Evolutionary conservation across 2,797 vertebrate genomes (phyloP), one percentile per base, ranked within the genome.

Genomic region (Channa striata): DNA sequence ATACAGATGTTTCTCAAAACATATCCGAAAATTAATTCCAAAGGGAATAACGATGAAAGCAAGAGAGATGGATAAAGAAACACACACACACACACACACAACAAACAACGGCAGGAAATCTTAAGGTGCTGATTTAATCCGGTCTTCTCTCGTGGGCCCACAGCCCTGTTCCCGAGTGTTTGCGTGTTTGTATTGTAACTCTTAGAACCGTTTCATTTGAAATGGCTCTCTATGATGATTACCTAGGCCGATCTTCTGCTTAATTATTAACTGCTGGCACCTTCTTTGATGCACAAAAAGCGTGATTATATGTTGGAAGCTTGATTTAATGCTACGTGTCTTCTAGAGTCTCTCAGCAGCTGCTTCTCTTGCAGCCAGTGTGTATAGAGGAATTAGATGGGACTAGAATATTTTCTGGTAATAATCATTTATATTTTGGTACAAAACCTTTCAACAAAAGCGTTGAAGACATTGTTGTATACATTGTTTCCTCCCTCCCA

Each of bases 231-330:
- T 30, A 6, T 64, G 54, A 76, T 80, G 60, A 83, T 85, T 85
- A 77, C 72, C 71, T 13, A 42, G 63, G 72, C 79, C 43, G 21
- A 70, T 74, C 69, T 60, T 69, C 36, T 60, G 71, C 68, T 68
- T 88, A 78, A 89, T 89, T 83, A 88, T 81, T 78, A 68, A 75
- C 80, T 82, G 70, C 72, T 69, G 77, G 63, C 65, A 72, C 59
- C 48, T 70, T 78, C 72, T 83, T 85, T 88, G 81, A 89, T 74
- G 68, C 69, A 54, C 44, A 51, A 72, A 74, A 80, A 64, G 53
- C 52, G 47, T 74, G 67, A 84, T 89, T 79, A 83, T 63, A 81
- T 66, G 83, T 82, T 82, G 77, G 58, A 72, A 72, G 72, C 54
- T 51, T 59, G 77, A 77, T 80, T 86, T 78, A 81, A 76, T 63